phyloP scores from a whole-genome alignment of 2,888 invertebrate genomes.

The Melipona beecheii region DNA sequence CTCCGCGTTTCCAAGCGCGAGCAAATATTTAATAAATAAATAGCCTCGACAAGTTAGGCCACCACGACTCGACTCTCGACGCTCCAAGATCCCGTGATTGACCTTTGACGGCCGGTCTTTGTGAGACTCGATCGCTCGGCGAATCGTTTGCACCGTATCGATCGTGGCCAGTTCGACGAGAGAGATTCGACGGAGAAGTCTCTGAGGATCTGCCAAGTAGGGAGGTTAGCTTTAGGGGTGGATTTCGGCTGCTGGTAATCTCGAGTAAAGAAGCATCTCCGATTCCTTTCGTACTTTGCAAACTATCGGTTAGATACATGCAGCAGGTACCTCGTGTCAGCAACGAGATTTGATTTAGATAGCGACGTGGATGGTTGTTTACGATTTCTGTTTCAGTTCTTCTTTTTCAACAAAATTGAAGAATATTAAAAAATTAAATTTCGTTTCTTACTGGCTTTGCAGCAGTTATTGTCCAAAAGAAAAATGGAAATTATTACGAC shows the following conservation, averaged over 20 bases:
- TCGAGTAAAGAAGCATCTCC: too few species aligned
- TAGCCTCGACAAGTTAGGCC: conserved; percentile 5
- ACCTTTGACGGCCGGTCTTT: conserved; percentile 16
- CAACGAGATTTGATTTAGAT: too few species aligned
- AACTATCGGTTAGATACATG: too few species aligned
- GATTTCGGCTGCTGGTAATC: not conserved
- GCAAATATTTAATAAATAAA: conserved; percentile 56
- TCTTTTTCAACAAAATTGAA: too few species aligned
- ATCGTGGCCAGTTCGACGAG: not conserved
- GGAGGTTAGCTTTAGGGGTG: not conserved
- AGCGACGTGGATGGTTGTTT: too few species aligned
- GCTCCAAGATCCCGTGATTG: conserved; percentile 17
- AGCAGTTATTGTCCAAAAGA: too few species aligned
- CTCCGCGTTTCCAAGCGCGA: not conserved
- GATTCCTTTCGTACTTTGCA: too few species aligned
- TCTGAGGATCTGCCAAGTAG: not conserved
- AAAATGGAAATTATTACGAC: too few species aligned
- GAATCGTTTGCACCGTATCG: conserved; percentile 21
- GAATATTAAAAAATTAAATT: too few species aligned
- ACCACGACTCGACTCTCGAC: not conserved
- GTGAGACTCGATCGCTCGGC: not conserved
- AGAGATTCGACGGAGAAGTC: not conserved
- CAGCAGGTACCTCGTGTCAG: too few species aligned
- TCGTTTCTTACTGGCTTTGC: too few species aligned
- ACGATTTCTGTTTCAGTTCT: too few species aligned